Percentiles rank a stretch among this genome's conserved stretches.
These are phyloP conservation scores for Drosophila demipolita DNA, from an alignment of 2,888 invertebrate genomes.

Conservation along the genomic window DNA sequence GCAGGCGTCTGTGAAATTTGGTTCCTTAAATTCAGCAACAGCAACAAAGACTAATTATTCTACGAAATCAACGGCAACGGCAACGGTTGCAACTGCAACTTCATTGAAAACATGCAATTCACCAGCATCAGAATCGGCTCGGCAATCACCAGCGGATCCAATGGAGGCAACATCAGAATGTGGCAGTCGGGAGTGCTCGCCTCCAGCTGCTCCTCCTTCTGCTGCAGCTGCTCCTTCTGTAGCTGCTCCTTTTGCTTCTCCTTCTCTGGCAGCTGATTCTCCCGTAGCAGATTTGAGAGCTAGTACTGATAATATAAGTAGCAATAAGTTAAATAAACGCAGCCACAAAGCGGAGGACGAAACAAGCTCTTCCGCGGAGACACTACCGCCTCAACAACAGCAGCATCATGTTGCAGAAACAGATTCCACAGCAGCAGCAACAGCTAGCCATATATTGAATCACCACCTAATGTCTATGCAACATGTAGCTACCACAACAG, in stretches of 20 bases:
- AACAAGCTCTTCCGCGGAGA: constrained; percentile 27
- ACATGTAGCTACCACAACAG: constrained; percentile 45
- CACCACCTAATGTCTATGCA: constrained; percentile 47
- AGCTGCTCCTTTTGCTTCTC: neutral
- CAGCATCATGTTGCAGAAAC: constrained; percentile 28
- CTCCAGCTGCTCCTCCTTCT: neutral
- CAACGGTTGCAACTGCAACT: constrained; percentile 6
- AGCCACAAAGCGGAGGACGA: constrained; percentile 16
- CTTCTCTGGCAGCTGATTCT: neutral
- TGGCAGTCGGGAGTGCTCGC: neutral
- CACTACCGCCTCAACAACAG: constrained; percentile 41
- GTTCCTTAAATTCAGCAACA: constrained; percentile 82
- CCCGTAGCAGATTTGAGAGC: constrained; percentile 35
- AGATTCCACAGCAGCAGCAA: constrained; percentile 29
- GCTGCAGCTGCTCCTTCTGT: neutral
- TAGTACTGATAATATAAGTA: constrained; percentile 84
- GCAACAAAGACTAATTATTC: constrained; percentile 78
- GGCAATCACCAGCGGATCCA: constrained; percentile 15
- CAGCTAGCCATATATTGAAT: constrained; percentile 54
- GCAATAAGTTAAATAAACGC: constrained; percentile 65
- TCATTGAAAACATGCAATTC: constrained; percentile 29
- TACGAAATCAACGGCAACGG: constrained; percentile 51
- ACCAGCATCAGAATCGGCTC: constrained; percentile 31
- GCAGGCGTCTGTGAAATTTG: constrained; percentile 61
- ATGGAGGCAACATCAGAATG: constrained; percentile 10